A percentile compares a stretch with the other conserved stretches of the same genome.
These are phyloP conservation scores for Subanguina moxae DNA, from an alignment of 1,140 invertebrate species.

Conservation along the genomic window DNA sequence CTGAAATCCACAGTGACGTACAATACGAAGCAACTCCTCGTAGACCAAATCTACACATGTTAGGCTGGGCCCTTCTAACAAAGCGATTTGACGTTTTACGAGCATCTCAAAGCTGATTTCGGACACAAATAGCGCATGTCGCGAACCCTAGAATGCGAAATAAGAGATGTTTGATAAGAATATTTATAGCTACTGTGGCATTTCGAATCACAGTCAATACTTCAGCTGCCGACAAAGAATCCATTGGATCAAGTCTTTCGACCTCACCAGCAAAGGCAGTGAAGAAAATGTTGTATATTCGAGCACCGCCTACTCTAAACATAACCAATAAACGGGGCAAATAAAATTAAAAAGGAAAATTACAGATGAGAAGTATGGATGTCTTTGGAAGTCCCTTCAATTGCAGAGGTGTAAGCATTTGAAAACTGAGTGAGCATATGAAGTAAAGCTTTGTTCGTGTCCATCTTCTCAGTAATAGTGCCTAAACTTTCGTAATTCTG, in stretches of 20 bases:
- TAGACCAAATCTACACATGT: conserved; percentile 95
- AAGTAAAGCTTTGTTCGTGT: conserved; percentile 79
- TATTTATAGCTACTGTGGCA: conserved; percentile 70
- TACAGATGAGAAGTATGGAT: conserved; percentile 92
- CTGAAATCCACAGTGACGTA: conserved; percentile 92
- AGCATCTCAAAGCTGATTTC: conserved; percentile 82
- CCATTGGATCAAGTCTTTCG: conserved; percentile 86
- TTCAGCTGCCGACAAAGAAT: conserved; percentile 84
- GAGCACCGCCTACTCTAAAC: conserved; percentile 76
- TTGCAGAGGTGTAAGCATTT: conserved; percentile 91
- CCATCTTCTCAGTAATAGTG: too few relatives aligned
- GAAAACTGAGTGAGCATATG: conserved; percentile 99
- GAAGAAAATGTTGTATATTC: conserved; percentile 98
- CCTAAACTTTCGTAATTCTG: too few relatives aligned
- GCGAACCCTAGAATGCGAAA: conserved; percentile 72
- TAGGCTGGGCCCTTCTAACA: conserved; percentile 91
- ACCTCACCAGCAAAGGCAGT: conserved; percentile 89
- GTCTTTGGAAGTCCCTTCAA: conserved; percentile 90
- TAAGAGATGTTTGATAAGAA: not conserved
- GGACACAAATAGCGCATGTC: conserved; percentile 92
- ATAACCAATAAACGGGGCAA: conserved; percentile 34
- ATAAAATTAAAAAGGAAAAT: conserved; percentile 50
- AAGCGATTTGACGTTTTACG: conserved; percentile 91
- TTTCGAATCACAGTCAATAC: conserved; percentile 95
- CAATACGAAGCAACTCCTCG: conserved; percentile 98